Base-by-base conservation (phyloP, 2,113 vertebrate species). In the Rynchops niger region DNA sequence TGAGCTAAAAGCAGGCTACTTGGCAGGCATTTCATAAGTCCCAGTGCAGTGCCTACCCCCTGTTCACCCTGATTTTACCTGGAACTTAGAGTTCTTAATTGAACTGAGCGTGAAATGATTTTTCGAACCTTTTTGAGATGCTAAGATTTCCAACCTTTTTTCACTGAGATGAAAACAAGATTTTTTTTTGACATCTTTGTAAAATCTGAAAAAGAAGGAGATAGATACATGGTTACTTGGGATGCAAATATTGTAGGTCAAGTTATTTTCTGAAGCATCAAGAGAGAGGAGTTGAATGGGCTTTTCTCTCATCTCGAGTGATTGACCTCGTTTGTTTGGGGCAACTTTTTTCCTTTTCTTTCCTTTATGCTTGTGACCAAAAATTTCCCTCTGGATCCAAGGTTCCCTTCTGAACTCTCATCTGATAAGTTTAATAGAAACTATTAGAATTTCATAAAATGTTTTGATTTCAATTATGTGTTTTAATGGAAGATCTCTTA, bases 1-100 rank as follows among this genome's bases (percentile, higher is more conserved):
- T 90, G 47, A 29, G 5, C 90, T 92, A 92, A 97, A 96, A 97
- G 70, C 61, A 73, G 58, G 49, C 74, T 70, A 11, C 69, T 90
- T 94, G 94, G 81, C 95, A 92, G 79, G 72, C 77, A 42, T 85
- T 95, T 95, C 73, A 53, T 42, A 89, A 89, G 72, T 87, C 86
- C 38, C 82, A 82, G 45, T 55, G 38, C n/a, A 71, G 56, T 76
- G 65, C 58, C 77, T 93, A 82, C 62, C n/a, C 83, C 32, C 72
- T 83, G 49, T 55, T 95, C 73, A 45, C 62, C 32, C 25, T 45
- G 81, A 34, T 77, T 95, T 91, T 91, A 91, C 95, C 93, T 95
- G 70, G 67, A 82, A 86, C 59, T 72, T 55, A 8, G 42, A 65
- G 56, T 61, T 92, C 77, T 93, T 43, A 23, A 1, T 13, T 43